phyloP scores from a whole-genome alignment of 2,888 invertebrate species.

The Drosophila setosimentum region DNA sequence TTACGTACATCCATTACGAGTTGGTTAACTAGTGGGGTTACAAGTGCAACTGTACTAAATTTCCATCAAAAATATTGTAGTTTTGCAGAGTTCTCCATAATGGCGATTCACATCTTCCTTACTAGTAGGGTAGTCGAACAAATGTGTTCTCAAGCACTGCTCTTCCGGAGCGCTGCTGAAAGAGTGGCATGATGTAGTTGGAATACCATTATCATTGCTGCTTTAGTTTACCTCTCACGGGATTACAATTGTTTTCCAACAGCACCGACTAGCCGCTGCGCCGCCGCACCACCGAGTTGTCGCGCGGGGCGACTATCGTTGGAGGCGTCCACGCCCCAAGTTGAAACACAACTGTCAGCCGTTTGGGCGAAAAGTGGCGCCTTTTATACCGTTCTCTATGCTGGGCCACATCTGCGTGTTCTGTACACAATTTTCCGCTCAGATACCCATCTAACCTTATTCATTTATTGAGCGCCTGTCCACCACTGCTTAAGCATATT shows the following conservation, averaged over 20 bases:
- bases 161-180: neutral
- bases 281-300: constrained; percentile 1
- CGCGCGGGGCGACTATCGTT: constrained; percentile 7
- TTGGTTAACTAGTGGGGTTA: constrained; percentile 17
- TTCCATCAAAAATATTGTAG: constrained; percentile 15
- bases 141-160: neutral
- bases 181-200: neutral
- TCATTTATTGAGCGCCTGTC: constrained; percentile 62
- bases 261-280: neutral
- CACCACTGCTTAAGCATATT: constrained; percentile 54
- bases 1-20: constrained; percentile 12
- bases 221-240: neutral
- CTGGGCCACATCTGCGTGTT: constrained; percentile 52
- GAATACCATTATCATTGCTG: neutral
- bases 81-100: neutral
- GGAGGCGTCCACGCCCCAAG: constrained; percentile 1
- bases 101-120: constrained; percentile 42
- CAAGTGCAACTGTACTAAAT: constrained; percentile 34
- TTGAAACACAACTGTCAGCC: constrained; percentile 45
- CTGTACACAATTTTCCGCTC: constrained; percentile 67
- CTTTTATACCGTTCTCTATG: constrained; percentile 63
- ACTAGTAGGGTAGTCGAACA: constrained; percentile 59
- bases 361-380: constrained; percentile 9
- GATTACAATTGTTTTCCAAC: neutral
- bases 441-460: constrained; percentile 67